Conservation (phyloP, 2,888 invertebrate species). For the Patella caerulea region DNA sequence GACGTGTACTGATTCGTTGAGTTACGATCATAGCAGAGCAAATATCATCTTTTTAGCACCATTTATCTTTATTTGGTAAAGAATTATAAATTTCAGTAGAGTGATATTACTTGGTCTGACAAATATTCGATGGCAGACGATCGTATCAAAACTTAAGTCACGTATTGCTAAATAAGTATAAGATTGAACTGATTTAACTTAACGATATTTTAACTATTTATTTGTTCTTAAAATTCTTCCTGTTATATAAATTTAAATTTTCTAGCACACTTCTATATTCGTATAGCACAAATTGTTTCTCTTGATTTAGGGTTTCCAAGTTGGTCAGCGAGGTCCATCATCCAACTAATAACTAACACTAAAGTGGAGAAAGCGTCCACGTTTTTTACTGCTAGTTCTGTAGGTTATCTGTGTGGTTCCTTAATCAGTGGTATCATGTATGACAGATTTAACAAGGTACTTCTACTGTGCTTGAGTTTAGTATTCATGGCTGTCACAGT, state of each 20-base stretch:
- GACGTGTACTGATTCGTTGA: too few species aligned
- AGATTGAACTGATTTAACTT: too few species aligned
- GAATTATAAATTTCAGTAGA: too few species aligned
- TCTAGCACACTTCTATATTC: neutral
- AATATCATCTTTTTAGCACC: too few species aligned
- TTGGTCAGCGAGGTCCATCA: slow-evolving; percentile 71
- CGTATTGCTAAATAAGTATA: too few species aligned
- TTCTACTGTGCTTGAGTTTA: slow-evolving; percentile 65
- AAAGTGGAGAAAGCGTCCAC: slow-evolving; percentile 62
- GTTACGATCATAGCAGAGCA: too few species aligned
- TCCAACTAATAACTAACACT: slow-evolving; percentile 62
- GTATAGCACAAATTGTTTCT: neutral
- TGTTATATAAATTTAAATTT: too few species aligned
- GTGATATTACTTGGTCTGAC: too few species aligned
- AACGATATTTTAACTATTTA: too few species aligned
- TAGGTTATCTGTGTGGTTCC: slow-evolving; percentile 71
- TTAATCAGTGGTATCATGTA: slow-evolving; percentile 61
- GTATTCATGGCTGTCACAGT: slow-evolving; percentile 65
- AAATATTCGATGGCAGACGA: too few species aligned
- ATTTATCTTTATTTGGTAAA: neutral
- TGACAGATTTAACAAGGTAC: slow-evolving; percentile 59
- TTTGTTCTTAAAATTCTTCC: too few species aligned
- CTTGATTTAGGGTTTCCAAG: slow-evolving; percentile 66
- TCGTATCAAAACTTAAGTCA: too few species aligned
- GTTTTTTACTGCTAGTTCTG: slow-evolving; percentile 67